Conservation (phyloP, 2,797 vertebrate genomes). For the Myotis planiceps region DNA sequence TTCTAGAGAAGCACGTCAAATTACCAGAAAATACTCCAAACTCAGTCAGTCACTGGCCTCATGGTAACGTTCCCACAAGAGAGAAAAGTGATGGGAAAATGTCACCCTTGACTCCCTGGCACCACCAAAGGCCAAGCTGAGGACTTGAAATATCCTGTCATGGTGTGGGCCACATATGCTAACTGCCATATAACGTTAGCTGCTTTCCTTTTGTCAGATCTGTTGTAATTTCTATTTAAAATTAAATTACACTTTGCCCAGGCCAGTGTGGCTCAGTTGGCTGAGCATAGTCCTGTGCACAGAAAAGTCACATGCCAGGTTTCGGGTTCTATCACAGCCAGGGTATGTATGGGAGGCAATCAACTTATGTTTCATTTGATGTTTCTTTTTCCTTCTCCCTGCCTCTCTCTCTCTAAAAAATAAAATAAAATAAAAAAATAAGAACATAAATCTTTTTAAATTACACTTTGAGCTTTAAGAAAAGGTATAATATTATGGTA, state of each 20-base stretch:
- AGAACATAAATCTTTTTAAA: not conserved
- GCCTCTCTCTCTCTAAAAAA: not conserved
- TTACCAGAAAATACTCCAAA: slow-evolving; percentile 23
- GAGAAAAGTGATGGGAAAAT: not conserved
- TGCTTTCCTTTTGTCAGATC: not conserved
- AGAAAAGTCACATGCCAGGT: not conserved
- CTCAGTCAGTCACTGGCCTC: not conserved
- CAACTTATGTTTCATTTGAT: not conserved
- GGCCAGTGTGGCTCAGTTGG: not conserved
- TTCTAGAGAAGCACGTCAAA: not conserved
- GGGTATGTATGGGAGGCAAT: not conserved
- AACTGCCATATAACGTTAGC: not conserved
- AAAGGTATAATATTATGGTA: not conserved
- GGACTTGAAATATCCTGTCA: not conserved
- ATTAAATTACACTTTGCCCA: slow-evolving; percentile 44
- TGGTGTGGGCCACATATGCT: not conserved
- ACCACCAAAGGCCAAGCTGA: not conserved
- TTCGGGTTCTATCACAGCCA: not conserved
- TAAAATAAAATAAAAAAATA: not conserved
- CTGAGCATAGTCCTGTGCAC: not conserved
- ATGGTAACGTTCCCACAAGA: not conserved
- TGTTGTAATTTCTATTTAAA: slow-evolving; percentile 51
- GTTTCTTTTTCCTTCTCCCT: not conserved
- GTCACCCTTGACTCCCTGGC: not conserved
- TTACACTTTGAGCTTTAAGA: slow-evolving; percentile 42